Evolutionary conservation across 2,888 invertebrate species (phyloP).

Genomic region (Lochmaea capreae): DNA sequence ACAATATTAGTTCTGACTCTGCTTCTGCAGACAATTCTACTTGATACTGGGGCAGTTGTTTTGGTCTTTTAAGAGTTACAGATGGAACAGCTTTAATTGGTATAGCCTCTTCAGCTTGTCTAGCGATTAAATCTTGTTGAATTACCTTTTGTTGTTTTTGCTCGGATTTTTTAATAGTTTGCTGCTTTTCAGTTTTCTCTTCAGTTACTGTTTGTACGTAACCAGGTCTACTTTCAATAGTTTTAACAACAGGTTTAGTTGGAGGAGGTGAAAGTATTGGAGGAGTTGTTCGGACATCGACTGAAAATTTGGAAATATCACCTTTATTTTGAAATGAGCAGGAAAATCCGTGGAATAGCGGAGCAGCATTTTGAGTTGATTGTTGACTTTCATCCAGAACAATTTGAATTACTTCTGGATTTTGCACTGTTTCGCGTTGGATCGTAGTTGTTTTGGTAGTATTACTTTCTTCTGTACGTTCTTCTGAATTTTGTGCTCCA

Average conservation of each 20-base stretch:
- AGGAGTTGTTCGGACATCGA: conserved; percentile 56
- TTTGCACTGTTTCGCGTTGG: conserved; percentile 49
- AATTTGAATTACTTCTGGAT: conserved; percentile 41
- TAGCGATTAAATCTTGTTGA: conserved; percentile 43
- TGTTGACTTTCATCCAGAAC: conserved; percentile 36
- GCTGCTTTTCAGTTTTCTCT: conserved; percentile 47
- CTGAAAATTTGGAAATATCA: conserved; percentile 56
- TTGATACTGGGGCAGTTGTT: conserved; percentile 75
- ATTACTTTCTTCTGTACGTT: conserved; percentile 42
- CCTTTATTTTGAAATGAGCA: conserved; percentile 59
- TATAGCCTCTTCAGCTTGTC: conserved; percentile 57
- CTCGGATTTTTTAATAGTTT: conserved; percentile 43
- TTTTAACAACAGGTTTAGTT: conserved; percentile 46
- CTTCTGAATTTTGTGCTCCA: conserved; percentile 42
- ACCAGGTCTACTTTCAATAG: conserved; percentile 49
- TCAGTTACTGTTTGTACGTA: conserved; percentile 50
- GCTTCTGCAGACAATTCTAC: conserved; percentile 67
- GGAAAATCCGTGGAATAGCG: conserved; percentile 57
- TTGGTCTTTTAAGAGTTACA: conserved; percentile 69
- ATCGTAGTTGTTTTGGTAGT: conserved; percentile 47
- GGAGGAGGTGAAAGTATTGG: conserved; percentile 52
- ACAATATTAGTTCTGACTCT: conserved; percentile 55
- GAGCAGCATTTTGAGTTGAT: conserved; percentile 45
- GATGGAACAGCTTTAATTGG: conserved; percentile 56
- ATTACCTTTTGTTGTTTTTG: conserved; percentile 36